Conservation (phyloP, 2,888 invertebrate species). For the Troides helena region DNA sequence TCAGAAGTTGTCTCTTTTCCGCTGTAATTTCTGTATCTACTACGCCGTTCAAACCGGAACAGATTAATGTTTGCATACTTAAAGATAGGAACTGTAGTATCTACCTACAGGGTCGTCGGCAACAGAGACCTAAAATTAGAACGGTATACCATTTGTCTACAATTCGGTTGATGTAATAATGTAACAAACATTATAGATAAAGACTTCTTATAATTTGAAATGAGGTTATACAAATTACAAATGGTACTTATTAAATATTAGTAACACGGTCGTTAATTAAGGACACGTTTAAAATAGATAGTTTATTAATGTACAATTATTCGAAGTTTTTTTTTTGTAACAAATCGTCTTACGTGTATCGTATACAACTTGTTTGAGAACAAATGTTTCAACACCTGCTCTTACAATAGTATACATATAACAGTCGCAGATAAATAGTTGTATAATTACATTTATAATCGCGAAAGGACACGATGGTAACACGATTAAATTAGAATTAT, state of each 20-base stretch:
- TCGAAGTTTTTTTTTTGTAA: not conserved
- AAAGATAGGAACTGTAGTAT: too few relatives aligned
- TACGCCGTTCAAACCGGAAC: too few relatives aligned
- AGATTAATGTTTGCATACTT: too few relatives aligned
- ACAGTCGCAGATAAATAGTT: conserved; percentile 26
- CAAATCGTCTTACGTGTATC: not conserved
- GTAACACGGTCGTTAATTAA: conserved; percentile 17
- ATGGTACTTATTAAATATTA: not conserved
- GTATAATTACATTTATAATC: conserved; percentile 17
- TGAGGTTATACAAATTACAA: not conserved
- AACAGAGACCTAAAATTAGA: too few relatives aligned
- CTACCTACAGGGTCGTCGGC: too few relatives aligned
- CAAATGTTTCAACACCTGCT: conserved; percentile 43
- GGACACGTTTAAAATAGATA: conserved; percentile 4
- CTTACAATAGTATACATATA: conserved; percentile 35
- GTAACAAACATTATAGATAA: too few relatives aligned
- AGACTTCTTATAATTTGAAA: too few relatives aligned
- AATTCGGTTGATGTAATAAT: too few relatives aligned
- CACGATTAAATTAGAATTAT: conserved; percentile 27
- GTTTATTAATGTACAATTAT: conserved; percentile 9
- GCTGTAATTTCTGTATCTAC: too few relatives aligned
- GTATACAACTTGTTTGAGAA: conserved; percentile 34
- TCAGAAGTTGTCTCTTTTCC: too few relatives aligned
- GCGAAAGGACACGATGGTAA: conserved; percentile 10
- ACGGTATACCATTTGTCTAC: too few relatives aligned